Conservation (phyloP, 2,797 vertebrate genomes). For the Gymnothorax javanicus region DNA sequence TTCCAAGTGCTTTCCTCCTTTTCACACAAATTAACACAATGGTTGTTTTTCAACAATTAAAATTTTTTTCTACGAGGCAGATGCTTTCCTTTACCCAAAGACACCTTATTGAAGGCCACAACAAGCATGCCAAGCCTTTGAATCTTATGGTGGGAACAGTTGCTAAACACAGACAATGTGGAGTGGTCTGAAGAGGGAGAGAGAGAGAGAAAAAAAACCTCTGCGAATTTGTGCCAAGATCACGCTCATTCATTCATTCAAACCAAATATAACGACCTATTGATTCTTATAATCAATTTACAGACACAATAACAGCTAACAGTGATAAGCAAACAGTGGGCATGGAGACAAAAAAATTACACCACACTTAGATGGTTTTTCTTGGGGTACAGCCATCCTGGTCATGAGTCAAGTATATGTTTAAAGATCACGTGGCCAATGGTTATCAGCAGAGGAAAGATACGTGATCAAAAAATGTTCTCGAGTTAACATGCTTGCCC, state of each 20-base stretch:
- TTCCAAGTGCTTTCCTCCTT: constrained; percentile 48
- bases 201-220: constrained; percentile 66
- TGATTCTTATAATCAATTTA: constrained; percentile 42
- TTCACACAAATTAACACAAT: constrained; percentile 53
- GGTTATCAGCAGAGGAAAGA: neutral
- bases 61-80: constrained; percentile 46
- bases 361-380: neutral
- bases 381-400: neutral
- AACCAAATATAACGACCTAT: constrained; percentile 64
- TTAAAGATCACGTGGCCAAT: neutral
- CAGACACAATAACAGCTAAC: constrained; percentile 60
- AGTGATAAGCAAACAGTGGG: no score
- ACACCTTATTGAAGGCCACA: constrained; percentile 26
- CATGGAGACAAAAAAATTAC: no score
- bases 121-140: neutral
- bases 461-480: neutral
- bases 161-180: constrained; percentile 56
- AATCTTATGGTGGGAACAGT: constrained; percentile 48
- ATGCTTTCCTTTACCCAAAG: constrained; percentile 53
- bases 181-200: constrained; percentile 64
- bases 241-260: constrained; percentile 76
- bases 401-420: neutral
- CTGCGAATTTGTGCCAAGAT: constrained; percentile 76
- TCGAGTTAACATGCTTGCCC: no score
- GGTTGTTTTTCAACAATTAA: constrained; percentile 59